Base-by-base conservation (phyloP, 2,888 invertebrate genomes). In the Idaea biselata region DNA sequence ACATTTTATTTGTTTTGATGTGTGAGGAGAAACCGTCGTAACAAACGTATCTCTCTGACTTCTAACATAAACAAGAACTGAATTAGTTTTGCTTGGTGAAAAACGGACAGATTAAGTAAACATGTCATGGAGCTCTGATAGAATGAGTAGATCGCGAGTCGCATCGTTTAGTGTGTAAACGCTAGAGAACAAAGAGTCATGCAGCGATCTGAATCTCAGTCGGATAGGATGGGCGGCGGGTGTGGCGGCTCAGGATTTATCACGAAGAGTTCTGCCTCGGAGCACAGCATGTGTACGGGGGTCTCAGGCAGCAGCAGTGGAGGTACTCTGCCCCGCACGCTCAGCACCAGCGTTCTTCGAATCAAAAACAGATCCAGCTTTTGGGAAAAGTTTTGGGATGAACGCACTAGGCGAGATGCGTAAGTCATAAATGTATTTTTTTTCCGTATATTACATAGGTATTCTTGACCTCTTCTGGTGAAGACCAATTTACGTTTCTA, bases 361-460 rank as follows among this genome's bases (percentile, higher is more conserved):
- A 95, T 96, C 80, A 96, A 96, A 79, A 94, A 95, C 83, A 93
- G 96, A 75, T 95, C 95, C 68, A 94, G 96, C 58, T 97, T 97
- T 86, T 97, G 97, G 97, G 96, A 97, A 81, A 96, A 97, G 87
- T 96, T 96, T 88, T 96, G 95, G 94, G 94, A 95, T 75, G 94
- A 95, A 73, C 93, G 94, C 73, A 94, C 93, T 66, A 94, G 94
- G 71, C 91, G 95, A 72, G 95, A 95, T 83, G 94, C 93, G 95
- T 95, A 93, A 95, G 95, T 95, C 59, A 14, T 25, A 25, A 18
- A 56, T 14, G 2, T 14, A 7, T 44, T 25, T 25, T 5, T 1
- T 25, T 25, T 25, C 1, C 25, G 5, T 1, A 25, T 25, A 25
- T 25, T n/a, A n/a, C n/a, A n/a, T n/a, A n/a, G n/a, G n/a, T n/a